A percentile compares a stretch with the other conserved stretches of the same genome.
Evolutionary conservation across 2,888 invertebrate species (phyloP).

Genomic region (Eugnorisma glareosa): DNA sequence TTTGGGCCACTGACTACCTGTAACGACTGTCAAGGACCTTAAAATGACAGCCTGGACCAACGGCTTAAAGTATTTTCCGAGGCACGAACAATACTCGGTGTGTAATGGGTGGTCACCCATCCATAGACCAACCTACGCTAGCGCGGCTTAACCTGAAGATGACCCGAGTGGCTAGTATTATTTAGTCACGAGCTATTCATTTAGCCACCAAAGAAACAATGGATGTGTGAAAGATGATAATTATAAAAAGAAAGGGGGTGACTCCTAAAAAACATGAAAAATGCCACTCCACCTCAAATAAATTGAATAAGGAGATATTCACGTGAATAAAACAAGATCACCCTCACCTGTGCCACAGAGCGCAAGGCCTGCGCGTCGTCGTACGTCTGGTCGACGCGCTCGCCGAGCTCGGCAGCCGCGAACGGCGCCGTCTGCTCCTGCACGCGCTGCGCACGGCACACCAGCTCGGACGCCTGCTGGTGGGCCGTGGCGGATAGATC

Average conservation of each 20-base stretch:
- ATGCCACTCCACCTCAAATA: background rate
- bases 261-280: background rate
- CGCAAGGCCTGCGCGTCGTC: slow-evolving; percentile 70
- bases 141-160: too few species aligned
- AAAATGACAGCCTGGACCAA: too few species aligned
- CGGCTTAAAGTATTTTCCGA: too few species aligned
- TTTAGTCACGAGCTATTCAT: too few species aligned
- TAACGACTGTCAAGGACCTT: too few species aligned
- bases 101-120: too few species aligned
- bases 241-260: too few species aligned
- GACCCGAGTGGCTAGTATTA: too few species aligned
- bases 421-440: slow-evolving; percentile 42
- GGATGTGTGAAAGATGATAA: background rate
- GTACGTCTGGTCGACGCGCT: slow-evolving; percentile 47
- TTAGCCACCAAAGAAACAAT: too few species aligned
- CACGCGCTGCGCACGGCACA: slow-evolving; percentile 68
- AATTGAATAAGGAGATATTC: background rate
- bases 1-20: too few species aligned
- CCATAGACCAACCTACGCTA: too few species aligned
- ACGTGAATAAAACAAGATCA: background rate
- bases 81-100: too few species aligned
- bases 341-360: slow-evolving; percentile 63
- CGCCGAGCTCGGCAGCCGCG: slow-evolving; percentile 64
- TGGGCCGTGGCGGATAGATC: slow-evolving; percentile 71
- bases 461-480: slow-evolving; percentile 69